Base-by-base conservation (phyloP, 1,140 invertebrate species). In the Batillaria attramentaria region DNA sequence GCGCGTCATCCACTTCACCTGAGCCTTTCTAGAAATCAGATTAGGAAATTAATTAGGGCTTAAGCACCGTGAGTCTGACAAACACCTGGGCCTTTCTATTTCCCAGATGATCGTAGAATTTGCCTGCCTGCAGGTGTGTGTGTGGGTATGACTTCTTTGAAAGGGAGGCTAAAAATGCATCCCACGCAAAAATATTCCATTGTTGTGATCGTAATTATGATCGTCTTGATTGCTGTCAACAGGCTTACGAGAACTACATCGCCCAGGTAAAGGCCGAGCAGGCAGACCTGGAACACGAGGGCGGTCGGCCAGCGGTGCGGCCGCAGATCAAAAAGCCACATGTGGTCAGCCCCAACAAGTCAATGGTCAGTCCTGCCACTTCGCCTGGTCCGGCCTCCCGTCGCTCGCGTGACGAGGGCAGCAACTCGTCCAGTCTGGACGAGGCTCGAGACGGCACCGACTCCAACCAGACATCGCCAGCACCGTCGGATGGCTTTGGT, bases 211-310 rank as follows among this genome's bases (percentile, higher is more conserved):
- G n/a, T n/a, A n/a, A n/a, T n/a, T n/a, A n/a, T n/a, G n/a, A n/a
- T n/a, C n/a, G n/a, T n/a, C n/a, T n/a, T n/a, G n/a, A n/a, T 50
- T 50, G 5, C 33, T 70, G 35, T 13, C 74, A 82, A 8, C 84
- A 93, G 91, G 91, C 90, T 37, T 93, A 93, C 81, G 92, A 93
- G 83, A 86, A 87, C 62, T 92, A 91, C 83, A 93, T 93, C 73
- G 84, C 86, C n/a, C 87, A 92, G 84, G 85, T 91, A 8, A 90
- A 90, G 74, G 70, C 82, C 42, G 92, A 93, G 50, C 89, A 92
- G 76, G 87, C 88, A 75, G 91, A 92, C 81, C 86, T 89, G 41
- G 88, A 91, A 79, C 83, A 88, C 57, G 86, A 86, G 72, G 84
- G 82, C 41, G 24, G 72, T 16, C 89, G 87, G 65, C 80, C 88